Conservation (phyloP, 1,140 invertebrate species). For the Philopotamus ludificatus region DNA sequence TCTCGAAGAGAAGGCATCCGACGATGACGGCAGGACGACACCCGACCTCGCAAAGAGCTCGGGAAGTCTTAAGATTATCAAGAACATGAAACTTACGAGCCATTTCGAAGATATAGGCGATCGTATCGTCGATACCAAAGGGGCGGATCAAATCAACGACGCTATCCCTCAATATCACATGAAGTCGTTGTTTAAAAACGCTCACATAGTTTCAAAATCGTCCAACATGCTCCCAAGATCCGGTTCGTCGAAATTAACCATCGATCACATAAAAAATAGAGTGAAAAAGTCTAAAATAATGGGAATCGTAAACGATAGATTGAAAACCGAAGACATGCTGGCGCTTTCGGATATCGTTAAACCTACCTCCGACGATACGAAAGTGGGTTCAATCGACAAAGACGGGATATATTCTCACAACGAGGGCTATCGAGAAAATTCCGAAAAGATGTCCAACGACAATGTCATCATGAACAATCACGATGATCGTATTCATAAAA, state of each 20-base stretch:
- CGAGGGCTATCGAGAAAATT: constrained; percentile 54
- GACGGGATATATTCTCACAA: constrained; percentile 54
- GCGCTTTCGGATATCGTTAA: constrained; percentile 44
- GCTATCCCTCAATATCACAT: constrained; percentile 45
- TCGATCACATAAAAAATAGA: constrained; percentile 48
- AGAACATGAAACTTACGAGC: constrained; percentile 20
- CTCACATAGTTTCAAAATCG: constrained; percentile 54
- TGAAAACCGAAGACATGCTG: background rate
- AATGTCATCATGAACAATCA: background rate
- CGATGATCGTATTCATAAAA: background rate
- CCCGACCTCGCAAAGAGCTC: constrained; percentile 6
- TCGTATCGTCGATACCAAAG: background rate
- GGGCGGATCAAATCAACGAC: constrained; percentile 1
- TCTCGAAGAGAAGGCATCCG: constrained; percentile 10
- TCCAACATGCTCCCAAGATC: constrained; percentile 45
- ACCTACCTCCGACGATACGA: constrained; percentile 43
- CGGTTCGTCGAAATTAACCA: constrained; percentile 34
- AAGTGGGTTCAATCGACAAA: constrained; percentile 50
- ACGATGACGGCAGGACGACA: background rate
- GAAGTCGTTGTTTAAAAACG: constrained; percentile 53
- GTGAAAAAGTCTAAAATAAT: constrained; percentile 44
- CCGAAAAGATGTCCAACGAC: background rate
- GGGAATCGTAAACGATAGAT: background rate
- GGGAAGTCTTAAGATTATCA: background rate
- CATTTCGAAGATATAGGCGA: constrained; percentile 8